Evolutionary conservation across 1,140 invertebrate species (phyloP).

Genomic region (Drosophila pruinosa): DNA sequence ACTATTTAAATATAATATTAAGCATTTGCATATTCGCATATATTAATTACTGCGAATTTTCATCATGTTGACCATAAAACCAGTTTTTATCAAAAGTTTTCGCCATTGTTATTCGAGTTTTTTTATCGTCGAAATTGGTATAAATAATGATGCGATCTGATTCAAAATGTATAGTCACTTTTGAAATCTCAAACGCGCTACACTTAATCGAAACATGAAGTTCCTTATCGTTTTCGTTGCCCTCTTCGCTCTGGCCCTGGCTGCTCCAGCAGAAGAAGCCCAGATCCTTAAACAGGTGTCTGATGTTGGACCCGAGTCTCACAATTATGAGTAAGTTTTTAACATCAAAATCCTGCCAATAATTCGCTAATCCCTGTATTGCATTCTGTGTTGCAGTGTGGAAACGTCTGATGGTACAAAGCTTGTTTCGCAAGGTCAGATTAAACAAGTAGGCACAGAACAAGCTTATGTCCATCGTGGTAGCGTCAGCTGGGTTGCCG

Average conservation of each 20-base stretch:
- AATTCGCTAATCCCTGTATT: background rate
- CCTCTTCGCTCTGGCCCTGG: constrained; percentile 65
- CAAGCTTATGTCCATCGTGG: constrained; percentile 84
- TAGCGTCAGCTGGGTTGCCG: constrained; percentile 84
- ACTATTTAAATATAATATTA: background rate
- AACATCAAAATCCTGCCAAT: background rate
- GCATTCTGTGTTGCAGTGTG: constrained; percentile 29
- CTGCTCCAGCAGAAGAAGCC: constrained; percentile 40
- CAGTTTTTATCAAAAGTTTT: background rate
- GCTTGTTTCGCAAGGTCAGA: background rate
- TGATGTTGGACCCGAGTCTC: constrained; percentile 83
- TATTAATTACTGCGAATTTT: constrained; percentile 4
- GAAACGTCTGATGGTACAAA: constrained; percentile 52
- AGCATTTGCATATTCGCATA: constrained; percentile 2
- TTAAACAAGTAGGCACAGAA: constrained; percentile 56
- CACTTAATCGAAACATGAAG: constrained; percentile 54
- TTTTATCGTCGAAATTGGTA: background rate
- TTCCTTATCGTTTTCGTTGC: constrained; percentile 69
- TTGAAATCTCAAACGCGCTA: constrained; percentile 25
- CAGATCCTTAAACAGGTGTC: constrained; percentile 69
- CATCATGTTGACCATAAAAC: background rate
- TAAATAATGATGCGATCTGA: constrained; percentile 7
- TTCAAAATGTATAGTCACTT: constrained; percentile 13
- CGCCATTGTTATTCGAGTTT: background rate
- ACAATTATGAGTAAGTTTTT: constrained; percentile 82